These are phyloP conservation scores for Oncorhynchus tshawytscha DNA, from an alignment of 2,113 vertebrate genomes.

Conservation along the genomic window DNA sequence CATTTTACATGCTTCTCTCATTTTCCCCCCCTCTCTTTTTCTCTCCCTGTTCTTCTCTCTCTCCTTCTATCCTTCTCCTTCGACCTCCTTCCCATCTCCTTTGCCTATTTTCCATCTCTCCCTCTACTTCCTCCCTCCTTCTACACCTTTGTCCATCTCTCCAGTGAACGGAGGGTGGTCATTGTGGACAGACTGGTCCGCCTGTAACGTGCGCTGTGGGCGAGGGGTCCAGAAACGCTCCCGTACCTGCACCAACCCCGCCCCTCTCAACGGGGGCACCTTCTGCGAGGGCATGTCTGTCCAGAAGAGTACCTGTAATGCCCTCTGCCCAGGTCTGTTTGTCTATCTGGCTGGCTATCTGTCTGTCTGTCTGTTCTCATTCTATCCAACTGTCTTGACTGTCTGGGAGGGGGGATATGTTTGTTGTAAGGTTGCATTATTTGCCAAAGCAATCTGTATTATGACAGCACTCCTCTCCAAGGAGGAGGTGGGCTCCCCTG, in stretches of 20 bases:
- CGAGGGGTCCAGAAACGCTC: constrained; percentile 92
- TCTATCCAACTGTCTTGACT: neutral
- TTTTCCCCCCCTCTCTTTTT: neutral
- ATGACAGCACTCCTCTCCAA: neutral
- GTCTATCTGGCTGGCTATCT: neutral
- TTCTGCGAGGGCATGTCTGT: constrained; percentile 94
- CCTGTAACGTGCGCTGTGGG: constrained; percentile 88
- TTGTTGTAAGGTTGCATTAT: neutral
- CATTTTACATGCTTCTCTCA: neutral
- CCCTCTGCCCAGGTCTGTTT: constrained; percentile 85
- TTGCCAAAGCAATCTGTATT: neutral
- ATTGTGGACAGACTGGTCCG: constrained; percentile 91
- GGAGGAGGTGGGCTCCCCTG: neutral
- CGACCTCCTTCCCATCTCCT: neutral
- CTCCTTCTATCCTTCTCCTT: constrained; percentile 5
- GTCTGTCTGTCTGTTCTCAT: neutral
- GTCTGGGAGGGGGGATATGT: neutral
- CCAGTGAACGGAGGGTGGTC: constrained; percentile 97
- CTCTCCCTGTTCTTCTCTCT: neutral
- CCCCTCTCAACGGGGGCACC: constrained; percentile 90
- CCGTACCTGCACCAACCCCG: constrained; percentile 92
- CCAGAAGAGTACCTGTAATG: constrained; percentile 91
- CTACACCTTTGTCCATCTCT: neutral
- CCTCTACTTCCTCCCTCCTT: neutral
- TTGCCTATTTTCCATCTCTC: constrained; percentile 8